Evolutionary conservation across 1,140 invertebrate species (phyloP).

Genomic region (Hyles euphorbiae): DNA sequence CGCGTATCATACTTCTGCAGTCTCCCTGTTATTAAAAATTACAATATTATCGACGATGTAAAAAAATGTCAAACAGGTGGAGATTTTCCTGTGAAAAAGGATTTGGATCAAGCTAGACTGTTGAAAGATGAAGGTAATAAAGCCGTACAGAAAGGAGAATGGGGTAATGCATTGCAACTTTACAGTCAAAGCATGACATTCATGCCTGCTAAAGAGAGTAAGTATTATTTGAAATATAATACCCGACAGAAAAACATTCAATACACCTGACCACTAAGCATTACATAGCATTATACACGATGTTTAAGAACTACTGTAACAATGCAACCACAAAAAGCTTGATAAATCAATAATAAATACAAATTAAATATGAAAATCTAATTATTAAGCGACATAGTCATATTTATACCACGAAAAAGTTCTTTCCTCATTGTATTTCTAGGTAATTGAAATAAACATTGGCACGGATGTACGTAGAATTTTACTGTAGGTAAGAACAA

Average conservation of each 20-base stretch:
- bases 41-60: slow-evolving; percentile 50
- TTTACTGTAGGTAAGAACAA: slow-evolving; percentile 1
- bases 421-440: slow-evolving; percentile 8
- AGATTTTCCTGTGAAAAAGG: slow-evolving; percentile 76
- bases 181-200: slow-evolving; percentile 84
- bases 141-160: slow-evolving; percentile 86
- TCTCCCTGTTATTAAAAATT: slow-evolving; percentile 49
- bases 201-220: slow-evolving; percentile 81
- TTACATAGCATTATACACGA: too few relatives aligned
- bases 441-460: slow-evolving; percentile 2
- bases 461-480: slow-evolving; percentile 4
- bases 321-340: neutral
- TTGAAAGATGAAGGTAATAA: slow-evolving; percentile 87
- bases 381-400: too few relatives aligned
- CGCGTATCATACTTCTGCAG: slow-evolving; percentile 55
- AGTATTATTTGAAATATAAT: slow-evolving; percentile 28
- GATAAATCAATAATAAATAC: neutral
- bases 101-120: slow-evolving; percentile 77
- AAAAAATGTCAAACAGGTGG: slow-evolving; percentile 39
- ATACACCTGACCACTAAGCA: too few relatives aligned
- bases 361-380: too few relatives aligned
- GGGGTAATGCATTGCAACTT: slow-evolving; percentile 81
- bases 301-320: too few relatives aligned
- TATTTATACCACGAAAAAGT: slow-evolving; percentile 1
- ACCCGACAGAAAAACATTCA: too few relatives aligned